phyloP scores from a whole-genome alignment of 2,888 invertebrate species.

The Xylocampa areola region DNA sequence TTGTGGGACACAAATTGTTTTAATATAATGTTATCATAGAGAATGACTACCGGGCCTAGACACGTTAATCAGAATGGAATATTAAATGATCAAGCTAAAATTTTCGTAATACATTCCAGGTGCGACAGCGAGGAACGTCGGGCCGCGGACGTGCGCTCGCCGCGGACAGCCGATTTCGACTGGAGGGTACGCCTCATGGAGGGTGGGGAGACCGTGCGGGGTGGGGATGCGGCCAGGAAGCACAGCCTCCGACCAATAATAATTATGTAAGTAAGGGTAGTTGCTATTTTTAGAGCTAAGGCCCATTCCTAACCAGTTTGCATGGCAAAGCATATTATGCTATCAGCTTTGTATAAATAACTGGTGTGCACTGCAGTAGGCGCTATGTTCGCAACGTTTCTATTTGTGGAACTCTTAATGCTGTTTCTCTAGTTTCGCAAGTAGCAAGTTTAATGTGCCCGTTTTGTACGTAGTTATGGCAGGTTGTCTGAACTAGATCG shows the following conservation, averaged over 20 bases:
- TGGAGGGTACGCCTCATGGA: constrained; percentile 56
- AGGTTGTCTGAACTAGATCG: constrained; percentile 53
- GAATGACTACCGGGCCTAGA: constrained; percentile 13
- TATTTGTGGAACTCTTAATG: constrained; percentile 77
- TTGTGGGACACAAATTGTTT: constrained; percentile 14
- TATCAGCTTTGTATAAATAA: constrained; percentile 71
- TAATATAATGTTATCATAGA: constrained; percentile 17
- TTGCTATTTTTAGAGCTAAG: constrained; percentile 83
- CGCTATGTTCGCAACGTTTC: constrained; percentile 69
- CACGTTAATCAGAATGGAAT: constrained; percentile 32
- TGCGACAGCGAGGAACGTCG: constrained; percentile 39
- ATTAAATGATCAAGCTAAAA: constrained; percentile 24
- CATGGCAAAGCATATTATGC: constrained; percentile 65
- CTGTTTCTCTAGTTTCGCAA: constrained; percentile 74
- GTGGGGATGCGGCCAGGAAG: constrained; percentile 68
- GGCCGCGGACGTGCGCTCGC: constrained; percentile 59
- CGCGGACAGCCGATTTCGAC: constrained; percentile 70
- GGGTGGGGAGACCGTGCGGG: constrained; percentile 57
- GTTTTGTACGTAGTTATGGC: constrained; percentile 56
- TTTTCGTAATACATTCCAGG: constrained; percentile 61
- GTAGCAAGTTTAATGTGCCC: constrained; percentile 64
- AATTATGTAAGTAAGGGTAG: constrained; percentile 86
- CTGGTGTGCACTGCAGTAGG: constrained; percentile 64
- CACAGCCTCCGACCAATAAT: constrained; percentile 85
- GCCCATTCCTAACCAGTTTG: constrained; percentile 72